Conservation (phyloP, 2,113 vertebrate species). For the Oenanthe oenanthe region DNA sequence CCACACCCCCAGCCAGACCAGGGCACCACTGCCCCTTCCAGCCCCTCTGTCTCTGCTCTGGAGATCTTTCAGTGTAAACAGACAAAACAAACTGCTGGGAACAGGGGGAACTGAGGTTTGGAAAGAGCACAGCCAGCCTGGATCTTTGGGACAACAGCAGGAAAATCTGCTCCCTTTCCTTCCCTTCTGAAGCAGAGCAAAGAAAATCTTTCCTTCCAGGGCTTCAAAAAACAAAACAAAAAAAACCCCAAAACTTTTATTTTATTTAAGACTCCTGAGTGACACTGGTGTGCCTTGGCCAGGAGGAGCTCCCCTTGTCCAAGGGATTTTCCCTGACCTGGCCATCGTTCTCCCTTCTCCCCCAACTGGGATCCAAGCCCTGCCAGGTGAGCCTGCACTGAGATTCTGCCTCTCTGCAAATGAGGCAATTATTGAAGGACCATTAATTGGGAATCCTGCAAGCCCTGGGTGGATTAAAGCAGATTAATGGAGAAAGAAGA, state of each 20-base stretch:
- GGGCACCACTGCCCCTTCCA: background rate
- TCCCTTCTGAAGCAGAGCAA: background rate
- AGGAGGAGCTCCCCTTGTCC: background rate
- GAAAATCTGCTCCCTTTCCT: background rate
- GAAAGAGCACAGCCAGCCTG: background rate
- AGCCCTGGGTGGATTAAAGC: background rate
- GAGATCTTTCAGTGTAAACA: background rate
- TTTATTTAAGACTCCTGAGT: background rate
- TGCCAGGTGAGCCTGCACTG: background rate
- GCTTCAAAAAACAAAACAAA: too few relatives aligned
- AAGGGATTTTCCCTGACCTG: background rate
- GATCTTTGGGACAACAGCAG: background rate
- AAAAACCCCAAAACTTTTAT: background rate
- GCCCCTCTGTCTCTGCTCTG: background rate
- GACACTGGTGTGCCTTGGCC: background rate
- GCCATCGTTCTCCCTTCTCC: background rate
- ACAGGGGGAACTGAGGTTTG: background rate
- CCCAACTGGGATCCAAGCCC: background rate
- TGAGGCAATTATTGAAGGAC: background rate
- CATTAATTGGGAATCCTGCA: background rate
- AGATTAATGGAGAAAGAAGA: background rate
- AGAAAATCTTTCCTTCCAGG: background rate
- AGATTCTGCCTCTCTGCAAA: background rate
- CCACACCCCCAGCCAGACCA: background rate
- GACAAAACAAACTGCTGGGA: background rate